phyloP scores from a whole-genome alignment of 2,113 vertebrate species.

The Gymnogyps californianus region DNA sequence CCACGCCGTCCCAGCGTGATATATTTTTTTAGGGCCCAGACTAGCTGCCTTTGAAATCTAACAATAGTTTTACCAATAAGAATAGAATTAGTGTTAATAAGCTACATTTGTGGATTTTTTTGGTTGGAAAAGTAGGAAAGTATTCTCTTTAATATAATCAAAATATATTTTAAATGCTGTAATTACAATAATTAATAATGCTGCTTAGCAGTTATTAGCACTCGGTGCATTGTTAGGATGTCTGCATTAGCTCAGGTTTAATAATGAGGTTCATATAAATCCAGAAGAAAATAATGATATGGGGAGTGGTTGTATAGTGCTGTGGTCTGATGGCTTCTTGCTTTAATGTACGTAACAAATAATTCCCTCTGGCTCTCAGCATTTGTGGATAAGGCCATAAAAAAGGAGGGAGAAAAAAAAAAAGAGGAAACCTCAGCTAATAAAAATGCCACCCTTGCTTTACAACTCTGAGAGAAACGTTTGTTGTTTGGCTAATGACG shows the following conservation, averaged over 20 bases:
- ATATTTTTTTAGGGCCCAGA: not conserved
- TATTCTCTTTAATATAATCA: slow-evolving; percentile 17
- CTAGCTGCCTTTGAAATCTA: slow-evolving; percentile 23
- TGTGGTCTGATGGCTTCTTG: slow-evolving; percentile 49
- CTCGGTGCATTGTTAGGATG: not conserved
- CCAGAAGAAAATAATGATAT: slow-evolving; percentile 35
- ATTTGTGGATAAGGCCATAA: slow-evolving; percentile 52
- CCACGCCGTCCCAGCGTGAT: not conserved
- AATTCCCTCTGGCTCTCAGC: slow-evolving; percentile 56
- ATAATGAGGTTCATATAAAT: slow-evolving; percentile 21
- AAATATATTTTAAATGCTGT: not conserved
- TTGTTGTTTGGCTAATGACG: not conserved
- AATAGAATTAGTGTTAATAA: slow-evolving; percentile 43
- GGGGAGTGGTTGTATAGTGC: not conserved
- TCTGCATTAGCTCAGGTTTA: slow-evolving; percentile 13
- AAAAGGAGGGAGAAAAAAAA: not conserved
- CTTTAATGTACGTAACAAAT: slow-evolving; percentile 61
- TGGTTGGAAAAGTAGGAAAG: slow-evolving; percentile 16
- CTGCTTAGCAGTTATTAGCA: slow-evolving; percentile 33
- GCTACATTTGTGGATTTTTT: not conserved
- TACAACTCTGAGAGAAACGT: not conserved
- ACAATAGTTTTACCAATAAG: slow-evolving; percentile 40
- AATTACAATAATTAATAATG: slow-evolving; percentile 49
- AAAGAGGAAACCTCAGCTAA: slow-evolving; percentile 56
- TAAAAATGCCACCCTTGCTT: slow-evolving; percentile 51